Evolutionary conservation across 2,797 vertebrate species (phyloP).

Genomic region (Zenarchopterus dispar): DNA sequence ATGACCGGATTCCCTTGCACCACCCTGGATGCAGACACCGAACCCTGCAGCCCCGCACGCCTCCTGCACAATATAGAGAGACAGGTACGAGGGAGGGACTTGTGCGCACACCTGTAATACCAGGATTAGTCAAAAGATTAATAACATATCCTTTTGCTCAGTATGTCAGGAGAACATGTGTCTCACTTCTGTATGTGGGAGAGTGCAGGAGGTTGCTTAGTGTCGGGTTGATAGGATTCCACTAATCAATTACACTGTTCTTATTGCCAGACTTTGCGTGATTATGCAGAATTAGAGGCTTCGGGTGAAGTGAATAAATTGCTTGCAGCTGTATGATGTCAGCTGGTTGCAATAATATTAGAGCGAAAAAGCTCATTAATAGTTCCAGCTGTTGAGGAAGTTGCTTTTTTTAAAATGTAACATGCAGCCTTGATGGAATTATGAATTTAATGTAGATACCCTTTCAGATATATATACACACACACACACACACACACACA

Average conservation of each 20-base stretch:
- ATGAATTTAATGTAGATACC: not conserved
- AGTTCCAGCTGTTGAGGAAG: conserved; percentile 4
- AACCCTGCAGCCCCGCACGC: conserved; percentile 90
- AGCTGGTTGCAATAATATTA: conserved; percentile 19
- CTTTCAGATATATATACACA: too few species aligned
- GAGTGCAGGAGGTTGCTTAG: not conserved
- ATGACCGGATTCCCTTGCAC: conserved; percentile 81
- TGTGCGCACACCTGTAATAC: not conserved
- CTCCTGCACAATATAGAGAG: conserved; percentile 94
- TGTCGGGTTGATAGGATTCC: conserved; percentile 19
- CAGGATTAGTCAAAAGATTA: not conserved
- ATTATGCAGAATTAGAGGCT: conserved; percentile 20
- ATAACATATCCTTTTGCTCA: not conserved
- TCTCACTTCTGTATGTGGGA: conserved; percentile 1
- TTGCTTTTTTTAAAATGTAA: not conserved
- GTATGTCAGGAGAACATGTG: not conserved
- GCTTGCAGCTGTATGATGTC: conserved; percentile 26
- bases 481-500: too few species aligned
- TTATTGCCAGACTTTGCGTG: conserved; percentile 18
- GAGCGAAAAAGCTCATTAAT: conserved; percentile 3
- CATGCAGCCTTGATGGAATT: not conserved
- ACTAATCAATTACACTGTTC: conserved; percentile 23
- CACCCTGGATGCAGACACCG: conserved; percentile 85
- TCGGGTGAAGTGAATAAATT: conserved; percentile 19
- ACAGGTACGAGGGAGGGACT: conserved; percentile 84